Conservation (phyloP, 2,113 vertebrate species). For the Acrocephalus arundinaceus region DNA sequence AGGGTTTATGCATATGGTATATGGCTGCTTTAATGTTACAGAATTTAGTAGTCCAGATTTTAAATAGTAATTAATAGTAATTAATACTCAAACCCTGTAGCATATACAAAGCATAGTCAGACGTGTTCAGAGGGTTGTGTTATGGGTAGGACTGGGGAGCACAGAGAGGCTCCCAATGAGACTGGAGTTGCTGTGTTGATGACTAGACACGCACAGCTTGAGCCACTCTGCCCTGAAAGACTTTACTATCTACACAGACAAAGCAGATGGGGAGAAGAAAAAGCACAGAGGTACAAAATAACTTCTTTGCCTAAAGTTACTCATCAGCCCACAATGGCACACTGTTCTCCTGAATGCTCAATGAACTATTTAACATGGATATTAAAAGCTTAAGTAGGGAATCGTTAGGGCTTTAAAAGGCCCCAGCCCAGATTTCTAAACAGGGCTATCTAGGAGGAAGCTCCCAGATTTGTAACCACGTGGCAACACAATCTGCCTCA, state of each 20-base stretch:
- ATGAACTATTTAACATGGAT: background rate
- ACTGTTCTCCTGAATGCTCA: background rate
- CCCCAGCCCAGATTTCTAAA: slow-evolving; percentile 34
- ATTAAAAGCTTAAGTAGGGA: slow-evolving; percentile 37
- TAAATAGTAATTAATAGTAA: background rate
- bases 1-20: background rate
- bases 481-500: background rate
- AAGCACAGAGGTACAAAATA: background rate
- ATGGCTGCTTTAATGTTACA: background rate
- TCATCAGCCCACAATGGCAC: background rate
- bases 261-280: background rate
- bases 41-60: background rate
- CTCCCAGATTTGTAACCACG: background rate
- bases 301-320: slow-evolving; percentile 9
- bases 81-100: background rate
- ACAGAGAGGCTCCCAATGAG: background rate
- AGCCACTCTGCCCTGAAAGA: slow-evolving; percentile 3
- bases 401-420: slow-evolving; percentile 10
- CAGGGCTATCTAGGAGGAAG: slow-evolving; percentile 16
- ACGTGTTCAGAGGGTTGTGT: background rate
- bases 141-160: background rate
- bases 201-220: rapidly evolving
- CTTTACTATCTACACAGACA: background rate
- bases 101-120: background rate
- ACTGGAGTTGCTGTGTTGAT: background rate